Evolutionary conservation across 2,888 invertebrate species (phyloP), one percentile per base, ranked within the genome.

Genomic region (Parnassius smintheus): DNA sequence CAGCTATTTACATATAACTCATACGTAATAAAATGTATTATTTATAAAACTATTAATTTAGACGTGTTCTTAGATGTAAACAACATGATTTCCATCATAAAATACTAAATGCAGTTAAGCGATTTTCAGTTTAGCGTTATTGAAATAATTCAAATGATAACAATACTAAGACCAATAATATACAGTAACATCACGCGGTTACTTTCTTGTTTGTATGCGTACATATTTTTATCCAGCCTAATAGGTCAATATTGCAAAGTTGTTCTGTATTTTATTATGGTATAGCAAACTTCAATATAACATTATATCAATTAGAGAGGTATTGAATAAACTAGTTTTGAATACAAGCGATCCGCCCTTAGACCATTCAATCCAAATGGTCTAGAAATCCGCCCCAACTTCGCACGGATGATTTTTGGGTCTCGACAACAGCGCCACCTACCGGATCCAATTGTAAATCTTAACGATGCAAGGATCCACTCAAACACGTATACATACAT

Each of bases 51-150:
- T 52, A 35, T 52, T 46, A 25, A 25, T 52, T 51, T 10, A 45
- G 48, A 68, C 69, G 69, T 69, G 69, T 65, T 68, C 67, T 59
- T 65, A 67, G 72, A 69, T 7, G 35, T 4, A 72, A 77, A 73
- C 69, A 70, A 73, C 69, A 65, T 80, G 76, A 81, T 78, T 75
- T 52, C 72, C 67, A 72, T 73, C 74, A 74, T 72, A n/a, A 46
- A 46, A n/a, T 46, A 46, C 12, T 35, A 64, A 74, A 71, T 56
- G 56, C 70, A 65, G 66, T 70, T 72, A 41, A 53, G 9, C 22
- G 48, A 54, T 60, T 55, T 44, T 60, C 2, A 11, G 12, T 48
- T 49, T 22, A 13, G 9, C 49, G 22, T 74, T 72, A 69, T 70
- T 65, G 49, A 65, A 60, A 53, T 65, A 61, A 66, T 62, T 59